Conservation (phyloP, 2,113 vertebrate genomes). For the Albula glossodonta region DNA sequence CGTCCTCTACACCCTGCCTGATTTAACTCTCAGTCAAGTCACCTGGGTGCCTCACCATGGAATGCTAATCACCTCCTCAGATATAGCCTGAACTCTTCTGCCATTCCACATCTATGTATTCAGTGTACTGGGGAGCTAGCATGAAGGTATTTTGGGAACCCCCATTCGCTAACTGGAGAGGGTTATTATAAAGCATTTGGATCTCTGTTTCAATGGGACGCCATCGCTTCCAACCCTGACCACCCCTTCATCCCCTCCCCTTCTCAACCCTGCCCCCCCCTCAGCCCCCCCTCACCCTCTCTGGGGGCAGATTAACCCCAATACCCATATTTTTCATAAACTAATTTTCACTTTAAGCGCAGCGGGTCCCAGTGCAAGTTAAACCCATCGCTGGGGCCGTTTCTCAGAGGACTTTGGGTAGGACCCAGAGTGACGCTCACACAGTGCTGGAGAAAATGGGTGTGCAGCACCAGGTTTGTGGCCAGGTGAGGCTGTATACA, state of each 20-base stretch:
- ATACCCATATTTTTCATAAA: conserved; percentile 69
- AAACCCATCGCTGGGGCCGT: conserved; percentile 45
- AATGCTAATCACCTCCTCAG: conserved; percentile 70
- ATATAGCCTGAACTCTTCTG: conserved; percentile 65
- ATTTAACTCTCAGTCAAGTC: conserved; percentile 79
- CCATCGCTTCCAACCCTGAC: neutral
- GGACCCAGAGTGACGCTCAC: no score
- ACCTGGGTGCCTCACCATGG: conserved; percentile 68
- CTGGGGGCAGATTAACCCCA: conserved; percentile 68
- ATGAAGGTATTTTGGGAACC: conserved; percentile 63
- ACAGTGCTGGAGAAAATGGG: neutral
- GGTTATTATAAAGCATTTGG: conserved; percentile 47
- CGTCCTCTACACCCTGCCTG: conserved; percentile 80
- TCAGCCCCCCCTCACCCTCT: conserved; percentile 44
- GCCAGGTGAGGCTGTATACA: no score
- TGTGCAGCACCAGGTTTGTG: no score
- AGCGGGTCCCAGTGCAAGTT: conserved; percentile 46
- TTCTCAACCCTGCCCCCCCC: neutral
- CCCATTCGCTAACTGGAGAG: conserved; percentile 43
- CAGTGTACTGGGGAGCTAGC: conserved; percentile 63
- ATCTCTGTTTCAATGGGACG: conserved; percentile 14
- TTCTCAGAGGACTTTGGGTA: no score
- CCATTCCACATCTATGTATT: conserved; percentile 65
- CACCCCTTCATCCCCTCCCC: conserved; percentile 16
- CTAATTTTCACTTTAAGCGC: conserved; percentile 65